phyloP scores from a whole-genome alignment of 2,888 invertebrate species.

The Spodoptera exigua region DNA sequence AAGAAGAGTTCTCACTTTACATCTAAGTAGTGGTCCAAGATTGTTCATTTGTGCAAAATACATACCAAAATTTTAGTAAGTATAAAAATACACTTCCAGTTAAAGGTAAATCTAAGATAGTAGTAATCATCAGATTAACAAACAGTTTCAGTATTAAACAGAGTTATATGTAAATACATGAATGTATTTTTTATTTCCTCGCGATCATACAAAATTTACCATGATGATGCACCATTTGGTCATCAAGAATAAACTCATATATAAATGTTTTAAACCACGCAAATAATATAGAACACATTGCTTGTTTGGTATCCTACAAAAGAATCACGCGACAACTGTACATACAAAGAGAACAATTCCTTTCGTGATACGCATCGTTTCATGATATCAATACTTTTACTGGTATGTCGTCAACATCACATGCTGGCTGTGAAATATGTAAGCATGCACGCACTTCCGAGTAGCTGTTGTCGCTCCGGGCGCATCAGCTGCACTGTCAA shows the following conservation, averaged over 20 bases:
- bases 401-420: slow-evolving; percentile 57
- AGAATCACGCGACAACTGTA: slow-evolving; percentile 29
- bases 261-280: slow-evolving; percentile 40
- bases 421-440: slow-evolving; percentile 21
- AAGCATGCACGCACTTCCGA: slow-evolving; percentile 10
- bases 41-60: slow-evolving; percentile 59
- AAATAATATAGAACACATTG: slow-evolving; percentile 52
- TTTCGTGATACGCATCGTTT: slow-evolving; percentile 34
- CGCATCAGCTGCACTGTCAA: background rate
- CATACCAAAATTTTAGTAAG: slow-evolving; percentile 42
- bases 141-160: slow-evolving; percentile 37
- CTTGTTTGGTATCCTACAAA: slow-evolving; percentile 36
- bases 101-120: slow-evolving; percentile 41
- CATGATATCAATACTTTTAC: slow-evolving; percentile 55
- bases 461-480: slow-evolving; percentile 1
- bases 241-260: slow-evolving; percentile 38
- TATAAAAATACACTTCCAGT: slow-evolving; percentile 56
- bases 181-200: slow-evolving; percentile 32
- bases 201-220: slow-evolving; percentile 16
- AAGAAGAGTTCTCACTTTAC: slow-evolving; percentile 38
- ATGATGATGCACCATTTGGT: slow-evolving; percentile 23
- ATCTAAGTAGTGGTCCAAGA: slow-evolving; percentile 60
- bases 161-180: slow-evolving; percentile 41
- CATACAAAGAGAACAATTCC: slow-evolving; percentile 40
- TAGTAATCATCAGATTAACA: slow-evolving; percentile 35